Conservation (phyloP, 35 echinoderm and acorn worm species). For the Heliocidaris tuberculata region DNA sequence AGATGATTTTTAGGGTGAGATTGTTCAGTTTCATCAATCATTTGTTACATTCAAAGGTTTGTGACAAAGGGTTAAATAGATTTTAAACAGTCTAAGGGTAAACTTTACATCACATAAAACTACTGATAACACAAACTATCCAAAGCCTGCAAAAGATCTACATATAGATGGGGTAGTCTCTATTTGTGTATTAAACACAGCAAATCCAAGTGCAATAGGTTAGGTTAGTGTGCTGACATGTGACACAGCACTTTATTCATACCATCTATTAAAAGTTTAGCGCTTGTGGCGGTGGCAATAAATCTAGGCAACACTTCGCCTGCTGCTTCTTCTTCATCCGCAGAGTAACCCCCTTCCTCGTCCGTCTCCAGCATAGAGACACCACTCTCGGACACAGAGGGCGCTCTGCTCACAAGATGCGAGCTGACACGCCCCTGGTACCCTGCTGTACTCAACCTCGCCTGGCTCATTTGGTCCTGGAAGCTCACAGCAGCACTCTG, state of each 20-base stretch:
- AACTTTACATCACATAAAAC: neutral
- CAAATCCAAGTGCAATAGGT: neutral
- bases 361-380: constrained; percentile 66
- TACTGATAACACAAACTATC: neutral
- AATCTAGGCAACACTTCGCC: neutral
- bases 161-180: neutral
- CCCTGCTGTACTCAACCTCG: constrained; percentile 44
- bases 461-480: constrained; percentile 22
- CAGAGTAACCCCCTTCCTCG: constrained; percentile 48
- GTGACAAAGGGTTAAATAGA: too few species aligned
- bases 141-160: neutral
- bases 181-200: neutral
- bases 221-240: neutral
- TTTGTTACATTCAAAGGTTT: too few species aligned
- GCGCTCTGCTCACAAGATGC: constrained; percentile 59
- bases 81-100: too few species aligned
- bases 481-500: constrained; percentile 24
- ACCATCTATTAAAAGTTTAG: constrained; percentile 31
- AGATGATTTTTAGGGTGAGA: too few species aligned
- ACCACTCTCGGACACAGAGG: constrained; percentile 77
- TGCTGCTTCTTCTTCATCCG: constrained; percentile 43
- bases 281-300: constrained; percentile 37
- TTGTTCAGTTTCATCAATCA: too few species aligned
- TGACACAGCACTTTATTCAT: neutral
- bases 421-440: constrained; percentile 53